phyloP scores from a whole-genome alignment of 92 coral and sea anemone genomes.

The Meandrina meandrites region DNA sequence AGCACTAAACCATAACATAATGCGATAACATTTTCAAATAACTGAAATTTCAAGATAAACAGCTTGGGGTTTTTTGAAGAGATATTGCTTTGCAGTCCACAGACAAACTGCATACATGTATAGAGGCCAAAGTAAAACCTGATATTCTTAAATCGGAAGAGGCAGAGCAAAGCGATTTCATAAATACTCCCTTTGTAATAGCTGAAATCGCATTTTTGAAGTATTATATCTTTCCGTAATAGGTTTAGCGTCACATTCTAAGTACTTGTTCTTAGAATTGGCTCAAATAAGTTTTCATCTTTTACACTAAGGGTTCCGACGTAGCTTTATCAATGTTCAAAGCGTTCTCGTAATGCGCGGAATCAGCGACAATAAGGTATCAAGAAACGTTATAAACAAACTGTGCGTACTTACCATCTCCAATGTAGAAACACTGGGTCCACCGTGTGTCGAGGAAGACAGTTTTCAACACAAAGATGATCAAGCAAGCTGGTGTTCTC shows the following conservation, averaged over 20 bases:
- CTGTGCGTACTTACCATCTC: conserved; percentile 27
- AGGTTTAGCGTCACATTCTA: background rate
- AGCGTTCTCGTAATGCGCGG: background rate
- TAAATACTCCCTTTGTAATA: background rate
- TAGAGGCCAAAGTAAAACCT: background rate
- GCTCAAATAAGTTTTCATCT: background rate
- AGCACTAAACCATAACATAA: background rate
- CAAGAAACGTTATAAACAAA: background rate
- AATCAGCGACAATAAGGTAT: background rate
- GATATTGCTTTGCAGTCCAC: background rate
- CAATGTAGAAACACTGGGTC: conserved; percentile 21
- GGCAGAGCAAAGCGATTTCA: background rate
- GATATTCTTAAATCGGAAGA: background rate
- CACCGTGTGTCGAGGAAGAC: background rate
- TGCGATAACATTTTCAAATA: background rate
- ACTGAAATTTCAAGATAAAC: background rate
- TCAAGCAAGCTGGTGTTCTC: background rate
- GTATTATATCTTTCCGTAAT: background rate
- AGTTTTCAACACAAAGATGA: background rate
- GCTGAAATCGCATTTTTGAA: background rate
- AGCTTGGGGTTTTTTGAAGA: background rate
- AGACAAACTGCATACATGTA: too few relatives aligned
- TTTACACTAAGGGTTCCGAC: background rate
- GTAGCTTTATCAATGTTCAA: background rate
- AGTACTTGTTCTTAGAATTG: background rate